A percentile compares a stretch with the other conserved stretches of the same genome.
Evolutionary conservation across 2,797 vertebrate genomes (phyloP).

Genomic region (Trichosurus vulpecula): DNA sequence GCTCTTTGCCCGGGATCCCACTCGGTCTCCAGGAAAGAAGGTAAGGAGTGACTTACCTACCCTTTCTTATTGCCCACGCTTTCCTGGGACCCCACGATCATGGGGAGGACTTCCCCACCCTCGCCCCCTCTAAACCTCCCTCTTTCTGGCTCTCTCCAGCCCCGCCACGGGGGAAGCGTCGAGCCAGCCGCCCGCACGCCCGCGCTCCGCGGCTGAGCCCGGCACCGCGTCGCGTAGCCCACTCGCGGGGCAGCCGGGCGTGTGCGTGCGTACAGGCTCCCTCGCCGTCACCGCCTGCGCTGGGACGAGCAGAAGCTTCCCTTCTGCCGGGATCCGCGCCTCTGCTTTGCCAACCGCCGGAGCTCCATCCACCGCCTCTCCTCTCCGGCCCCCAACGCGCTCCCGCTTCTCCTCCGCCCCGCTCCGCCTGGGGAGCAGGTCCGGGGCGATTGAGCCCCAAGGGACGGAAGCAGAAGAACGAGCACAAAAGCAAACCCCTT

Average conservation of each 20-base stretch:
- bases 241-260: neutral
- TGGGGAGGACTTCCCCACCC: neutral
- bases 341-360: slow-evolving; percentile 16
- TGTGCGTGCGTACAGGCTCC: neutral
- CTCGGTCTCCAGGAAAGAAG: neutral
- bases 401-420: neutral
- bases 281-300: neutral
- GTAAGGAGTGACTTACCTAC: slow-evolving; percentile 51
- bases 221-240: neutral
- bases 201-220: neutral
- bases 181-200: neutral
- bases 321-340: neutral
- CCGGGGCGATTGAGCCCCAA: neutral
- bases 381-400: neutral
- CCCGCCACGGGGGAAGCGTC: neutral
- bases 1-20: neutral
- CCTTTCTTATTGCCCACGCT: neutral
- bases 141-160: rapidly evolving
- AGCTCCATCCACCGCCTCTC: neutral
- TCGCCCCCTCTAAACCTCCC: neutral
- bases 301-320: neutral
- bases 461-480: neutral
- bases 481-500: neutral
- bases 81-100: neutral
- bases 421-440: neutral